These are phyloP conservation scores for Chouioia cunea DNA, from an alignment of 2,888 invertebrate species.

Conservation along the genomic window DNA sequence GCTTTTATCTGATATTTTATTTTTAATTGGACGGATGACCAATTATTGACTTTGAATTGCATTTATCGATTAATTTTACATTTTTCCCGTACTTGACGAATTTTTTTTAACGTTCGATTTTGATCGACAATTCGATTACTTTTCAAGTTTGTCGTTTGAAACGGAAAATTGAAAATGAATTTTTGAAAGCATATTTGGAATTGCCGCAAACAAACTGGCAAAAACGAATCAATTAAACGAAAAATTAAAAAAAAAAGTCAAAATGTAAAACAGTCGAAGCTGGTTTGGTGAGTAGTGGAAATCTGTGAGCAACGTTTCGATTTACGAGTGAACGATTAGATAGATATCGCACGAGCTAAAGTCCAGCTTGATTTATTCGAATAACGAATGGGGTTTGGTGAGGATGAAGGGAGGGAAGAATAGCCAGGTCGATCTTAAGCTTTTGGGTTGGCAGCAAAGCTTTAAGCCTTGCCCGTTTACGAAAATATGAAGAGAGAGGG, in stretches of 20 bases:
- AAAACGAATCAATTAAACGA: too few relatives aligned
- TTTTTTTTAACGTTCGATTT: too few relatives aligned
- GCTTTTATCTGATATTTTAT: too few relatives aligned
- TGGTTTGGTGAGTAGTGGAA: neutral
- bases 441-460: neutral
- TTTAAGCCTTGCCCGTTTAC: neutral
- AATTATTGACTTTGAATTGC: too few relatives aligned
- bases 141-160: too few relatives aligned
- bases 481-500: neutral
- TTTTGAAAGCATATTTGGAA: too few relatives aligned
- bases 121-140: too few relatives aligned
- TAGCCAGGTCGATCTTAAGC: slow-evolving; percentile 38
- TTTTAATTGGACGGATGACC: too few relatives aligned
- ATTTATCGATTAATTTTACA: too few relatives aligned
- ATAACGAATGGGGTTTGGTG: slow-evolving; percentile 39
- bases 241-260: neutral
- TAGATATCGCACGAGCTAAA: slow-evolving; percentile 29
- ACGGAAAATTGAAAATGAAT: too few relatives aligned
- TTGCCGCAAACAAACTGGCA: too few relatives aligned
- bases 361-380: slow-evolving; percentile 41
- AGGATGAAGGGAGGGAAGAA: neutral
- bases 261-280: neutral
- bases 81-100: too few relatives aligned
- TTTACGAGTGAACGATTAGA: slow-evolving; percentile 46
- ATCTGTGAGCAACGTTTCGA: slow-evolving; percentile 14